Percentiles rank a stretch among this genome's conserved stretches.
Conservation (phyloP, 2,888 invertebrate species). For the Cordilura impudica region DNA sequence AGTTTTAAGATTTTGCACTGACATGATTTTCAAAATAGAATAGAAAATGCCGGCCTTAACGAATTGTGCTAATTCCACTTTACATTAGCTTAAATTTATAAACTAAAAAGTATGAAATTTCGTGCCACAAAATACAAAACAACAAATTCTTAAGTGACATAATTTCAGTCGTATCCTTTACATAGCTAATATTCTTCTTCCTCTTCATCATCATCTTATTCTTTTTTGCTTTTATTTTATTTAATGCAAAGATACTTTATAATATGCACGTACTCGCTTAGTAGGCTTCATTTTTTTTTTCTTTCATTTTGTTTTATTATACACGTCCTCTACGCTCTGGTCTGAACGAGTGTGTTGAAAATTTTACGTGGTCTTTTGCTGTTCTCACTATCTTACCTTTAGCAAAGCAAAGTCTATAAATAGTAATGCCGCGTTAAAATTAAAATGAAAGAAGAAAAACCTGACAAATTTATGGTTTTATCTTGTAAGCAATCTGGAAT, state of each 20-base stretch:
- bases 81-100: no score
- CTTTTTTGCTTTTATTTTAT: constrained; percentile 1
- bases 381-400: background rate
- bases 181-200: background rate
- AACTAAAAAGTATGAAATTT: constrained; percentile 1
- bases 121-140: constrained; percentile 10
- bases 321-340: no score
- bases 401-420: background rate
- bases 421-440: constrained; percentile 22
- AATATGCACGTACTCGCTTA: constrained; percentile 47
- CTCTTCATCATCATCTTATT: background rate
- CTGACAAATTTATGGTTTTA: constrained; percentile 59
- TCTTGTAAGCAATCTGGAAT: constrained; percentile 41
- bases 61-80: no score
- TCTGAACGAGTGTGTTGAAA: background rate
- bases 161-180: background rate
- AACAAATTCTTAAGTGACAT: constrained; percentile 9
- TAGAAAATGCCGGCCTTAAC: no score
- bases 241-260: constrained; percentile 18
- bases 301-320: background rate
- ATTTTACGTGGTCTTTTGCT: background rate
- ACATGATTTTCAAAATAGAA: no score
- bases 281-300: constrained; percentile 3
- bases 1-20: no score
- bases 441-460: constrained; percentile 17